Evolutionary conservation across 1,140 invertebrate species (phyloP).

Genomic region (Plodia interpunctella): DNA sequence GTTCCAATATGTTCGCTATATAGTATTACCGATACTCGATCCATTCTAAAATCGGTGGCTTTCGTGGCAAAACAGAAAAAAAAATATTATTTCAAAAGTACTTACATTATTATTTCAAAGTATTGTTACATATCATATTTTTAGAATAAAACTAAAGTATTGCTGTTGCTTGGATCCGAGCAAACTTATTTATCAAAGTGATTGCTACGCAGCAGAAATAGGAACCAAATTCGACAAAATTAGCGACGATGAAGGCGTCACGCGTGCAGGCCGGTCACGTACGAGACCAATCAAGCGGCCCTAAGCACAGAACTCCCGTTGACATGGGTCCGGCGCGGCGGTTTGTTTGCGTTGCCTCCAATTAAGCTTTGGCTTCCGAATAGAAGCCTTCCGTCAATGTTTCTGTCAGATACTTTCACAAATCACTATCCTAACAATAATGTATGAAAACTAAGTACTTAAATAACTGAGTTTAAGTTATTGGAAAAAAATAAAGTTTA

Average conservation of each 20-base stretch:
- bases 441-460: too few species aligned
- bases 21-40: conserved; percentile 33
- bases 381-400: too few species aligned
- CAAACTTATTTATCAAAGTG: background rate
- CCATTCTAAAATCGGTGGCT: conserved; percentile 63
- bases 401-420: background rate
- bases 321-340: background rate
- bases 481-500: too few species aligned
- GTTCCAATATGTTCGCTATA: conserved; percentile 15
- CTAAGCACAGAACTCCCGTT: background rate
- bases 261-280: background rate
- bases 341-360: background rate
- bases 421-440: too few species aligned
- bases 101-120: too few species aligned
- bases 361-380: conserved; percentile 1
- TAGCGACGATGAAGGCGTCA: background rate
- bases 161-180: background rate
- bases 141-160: background rate
- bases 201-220: background rate
- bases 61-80: conserved; percentile 45
- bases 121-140: too few species aligned
- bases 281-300: background rate
- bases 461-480: too few species aligned
- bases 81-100: too few species aligned
- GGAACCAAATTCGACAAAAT: background rate